phyloP scores from a whole-genome alignment of 1,140 invertebrate genomes.

The Zaprionus davidi region DNA sequence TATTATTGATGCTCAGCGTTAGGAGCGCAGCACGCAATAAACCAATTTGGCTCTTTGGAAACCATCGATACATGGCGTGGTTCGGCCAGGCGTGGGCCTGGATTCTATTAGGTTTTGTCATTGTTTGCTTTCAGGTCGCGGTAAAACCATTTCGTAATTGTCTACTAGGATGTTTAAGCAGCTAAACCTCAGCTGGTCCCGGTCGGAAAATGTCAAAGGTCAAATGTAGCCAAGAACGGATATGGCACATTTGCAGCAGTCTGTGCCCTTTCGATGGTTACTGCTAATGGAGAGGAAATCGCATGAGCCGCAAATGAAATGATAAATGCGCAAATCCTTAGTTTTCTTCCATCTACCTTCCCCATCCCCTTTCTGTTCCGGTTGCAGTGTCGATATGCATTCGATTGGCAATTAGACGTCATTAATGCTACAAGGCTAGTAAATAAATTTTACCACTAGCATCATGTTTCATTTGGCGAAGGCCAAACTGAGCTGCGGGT shows the following conservation, averaged over 20 bases:
- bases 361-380: background rate
- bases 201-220: constrained; percentile 18
- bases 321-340: background rate
- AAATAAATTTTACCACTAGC: constrained; percentile 12
- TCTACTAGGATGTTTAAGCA: constrained; percentile 45
- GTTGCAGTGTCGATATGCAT: constrained; percentile 18
- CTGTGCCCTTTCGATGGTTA: background rate
- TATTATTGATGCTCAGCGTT: constrained; percentile 47
- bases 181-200: constrained; percentile 1
- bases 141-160: constrained; percentile 68
- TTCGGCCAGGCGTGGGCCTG: background rate
- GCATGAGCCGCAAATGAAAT: constrained; percentile 29
- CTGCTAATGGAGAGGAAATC: constrained; percentile 29
- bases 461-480: constrained; percentile 4
- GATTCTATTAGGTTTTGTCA: constrained; percentile 20
- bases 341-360: background rate
- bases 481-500: background rate
- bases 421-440: constrained; percentile 19
- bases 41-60: constrained; percentile 51
- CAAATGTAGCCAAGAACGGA: background rate
- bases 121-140: constrained; percentile 59
- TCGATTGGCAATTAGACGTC: constrained; percentile 30
- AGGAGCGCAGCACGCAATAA: constrained; percentile 59
- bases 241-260: constrained; percentile 6
- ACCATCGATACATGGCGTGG: constrained; percentile 3